phyloP scores from a whole-genome alignment of 2,888 invertebrate species.

The Geotrupes spiniger region DNA sequence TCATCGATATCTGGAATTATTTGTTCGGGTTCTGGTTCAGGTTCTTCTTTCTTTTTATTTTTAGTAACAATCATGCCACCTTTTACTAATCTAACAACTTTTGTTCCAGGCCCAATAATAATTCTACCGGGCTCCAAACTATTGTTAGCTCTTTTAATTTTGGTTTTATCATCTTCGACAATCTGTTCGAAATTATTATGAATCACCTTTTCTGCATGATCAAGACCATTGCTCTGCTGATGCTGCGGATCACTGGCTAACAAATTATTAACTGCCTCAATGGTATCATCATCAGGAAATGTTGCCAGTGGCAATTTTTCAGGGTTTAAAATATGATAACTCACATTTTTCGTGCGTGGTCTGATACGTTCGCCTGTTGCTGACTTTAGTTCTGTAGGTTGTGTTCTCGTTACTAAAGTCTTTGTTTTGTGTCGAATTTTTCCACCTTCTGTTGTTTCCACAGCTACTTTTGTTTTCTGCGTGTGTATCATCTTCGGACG shows the following conservation, averaged over 20 bases:
- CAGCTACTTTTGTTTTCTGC: conserved; percentile 55
- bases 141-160: conserved; percentile 30
- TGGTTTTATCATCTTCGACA: conserved; percentile 35
- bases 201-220: neutral
- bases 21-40: conserved; percentile 30
- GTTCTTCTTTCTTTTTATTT: conserved; percentile 35
- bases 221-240: conserved; percentile 33
- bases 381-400: conserved; percentile 52
- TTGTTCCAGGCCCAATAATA: conserved; percentile 46
- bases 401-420: conserved; percentile 56
- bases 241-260: conserved; percentile 29
- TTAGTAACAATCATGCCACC: conserved; percentile 49
- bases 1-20: conserved; percentile 47
- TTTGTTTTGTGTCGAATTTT: conserved; percentile 57
- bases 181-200: conserved; percentile 9
- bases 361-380: conserved; percentile 53
- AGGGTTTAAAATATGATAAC: conserved; percentile 57
- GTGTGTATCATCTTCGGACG: conserved; percentile 79
- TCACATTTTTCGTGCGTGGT: conserved; percentile 65
- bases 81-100: conserved; percentile 47
- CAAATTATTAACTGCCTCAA: conserved; percentile 39
- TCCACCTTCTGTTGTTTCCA: conserved; percentile 54
- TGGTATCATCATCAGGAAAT: conserved; percentile 47
- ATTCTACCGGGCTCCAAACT: conserved; percentile 43
- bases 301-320: conserved; percentile 55